Percentiles rank a stretch among this genome's conserved stretches.
phyloP scores from a whole-genome alignment of 2,113 vertebrate species.

The Leiothrix lutea region DNA sequence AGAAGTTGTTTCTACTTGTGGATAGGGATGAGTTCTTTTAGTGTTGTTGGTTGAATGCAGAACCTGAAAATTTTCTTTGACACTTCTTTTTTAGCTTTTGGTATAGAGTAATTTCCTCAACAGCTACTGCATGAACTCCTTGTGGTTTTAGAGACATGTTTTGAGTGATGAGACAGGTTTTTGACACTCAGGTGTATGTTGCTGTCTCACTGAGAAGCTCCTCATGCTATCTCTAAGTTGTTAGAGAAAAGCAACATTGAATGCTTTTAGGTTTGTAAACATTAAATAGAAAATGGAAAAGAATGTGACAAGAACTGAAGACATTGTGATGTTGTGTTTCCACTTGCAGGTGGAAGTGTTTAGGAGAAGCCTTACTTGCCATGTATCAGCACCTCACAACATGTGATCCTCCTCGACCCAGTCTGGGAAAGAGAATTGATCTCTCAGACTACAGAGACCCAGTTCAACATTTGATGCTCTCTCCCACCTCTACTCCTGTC shows the following conservation, averaged over 20 bases:
- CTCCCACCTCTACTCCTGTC: constrained; percentile 77
- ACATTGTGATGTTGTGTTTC: not conserved
- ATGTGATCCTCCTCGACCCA: constrained; percentile 87
- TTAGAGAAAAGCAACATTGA: not conserved
- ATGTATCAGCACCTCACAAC: constrained; percentile 93
- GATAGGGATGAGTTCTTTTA: not conserved
- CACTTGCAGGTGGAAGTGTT: constrained; percentile 86
- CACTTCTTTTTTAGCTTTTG: not conserved
- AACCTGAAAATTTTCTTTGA: not conserved
- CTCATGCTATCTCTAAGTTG: not conserved
- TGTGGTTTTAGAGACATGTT: not conserved
- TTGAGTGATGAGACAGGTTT: not conserved
- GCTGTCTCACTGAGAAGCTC: not conserved
- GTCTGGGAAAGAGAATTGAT: constrained; percentile 88
- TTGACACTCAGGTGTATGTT: not conserved
- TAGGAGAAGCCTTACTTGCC: constrained; percentile 89
- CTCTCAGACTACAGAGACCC: constrained; percentile 88
- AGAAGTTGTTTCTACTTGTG: not conserved
- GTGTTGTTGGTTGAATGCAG: not conserved
- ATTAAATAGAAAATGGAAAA: not conserved
- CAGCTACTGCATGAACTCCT: not conserved
- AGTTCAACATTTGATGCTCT: constrained; percentile 66
- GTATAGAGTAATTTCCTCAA: not conserved
- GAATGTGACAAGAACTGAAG: not conserved
- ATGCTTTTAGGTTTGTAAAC: not conserved